Evolutionary conservation across 1,140 invertebrate species (phyloP).

Genomic region (Portunus trituberculatus): DNA sequence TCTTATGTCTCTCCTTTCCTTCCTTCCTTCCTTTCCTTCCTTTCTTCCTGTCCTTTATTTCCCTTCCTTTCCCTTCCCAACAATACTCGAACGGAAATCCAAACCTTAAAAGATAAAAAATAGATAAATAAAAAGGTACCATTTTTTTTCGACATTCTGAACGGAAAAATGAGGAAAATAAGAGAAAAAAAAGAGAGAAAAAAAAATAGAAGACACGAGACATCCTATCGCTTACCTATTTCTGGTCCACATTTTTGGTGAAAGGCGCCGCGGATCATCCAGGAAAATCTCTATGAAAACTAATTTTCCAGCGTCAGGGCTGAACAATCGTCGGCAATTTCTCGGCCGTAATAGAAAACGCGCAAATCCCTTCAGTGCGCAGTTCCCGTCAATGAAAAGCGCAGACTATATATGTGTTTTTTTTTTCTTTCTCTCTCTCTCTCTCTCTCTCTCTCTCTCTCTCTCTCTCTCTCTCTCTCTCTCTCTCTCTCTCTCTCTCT

Average conservation of each 20-base stretch:
- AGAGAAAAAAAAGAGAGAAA: background rate
- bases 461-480: background rate
- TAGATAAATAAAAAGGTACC: slow-evolving; percentile 3
- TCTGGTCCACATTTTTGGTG: slow-evolving; percentile 67
- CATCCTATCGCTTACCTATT: slow-evolving; percentile 71
- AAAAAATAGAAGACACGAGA: slow-evolving; percentile 39
- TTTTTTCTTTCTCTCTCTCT: background rate
- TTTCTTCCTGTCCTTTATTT: background rate
- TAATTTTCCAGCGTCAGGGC: slow-evolving; percentile 74
- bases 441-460: background rate
- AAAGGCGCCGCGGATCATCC: slow-evolving; percentile 68
- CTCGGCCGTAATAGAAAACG: slow-evolving; percentile 73
- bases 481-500: background rate
- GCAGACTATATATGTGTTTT: background rate
- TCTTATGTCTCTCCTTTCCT: background rate
- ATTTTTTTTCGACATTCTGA: background rate
- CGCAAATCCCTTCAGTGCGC: slow-evolving; percentile 67
- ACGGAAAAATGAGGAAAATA: background rate
- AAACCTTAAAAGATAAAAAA: background rate
- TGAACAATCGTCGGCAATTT: slow-evolving; percentile 75
- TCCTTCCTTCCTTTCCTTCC: background rate
- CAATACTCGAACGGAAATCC: background rate
- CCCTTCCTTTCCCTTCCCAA: background rate
- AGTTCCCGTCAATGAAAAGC: slow-evolving; percentile 59
- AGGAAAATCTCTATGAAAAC: slow-evolving; percentile 74